Evolutionary conservation across 1,140 invertebrate species (phyloP).

Genomic region (Tribolium madens): DNA sequence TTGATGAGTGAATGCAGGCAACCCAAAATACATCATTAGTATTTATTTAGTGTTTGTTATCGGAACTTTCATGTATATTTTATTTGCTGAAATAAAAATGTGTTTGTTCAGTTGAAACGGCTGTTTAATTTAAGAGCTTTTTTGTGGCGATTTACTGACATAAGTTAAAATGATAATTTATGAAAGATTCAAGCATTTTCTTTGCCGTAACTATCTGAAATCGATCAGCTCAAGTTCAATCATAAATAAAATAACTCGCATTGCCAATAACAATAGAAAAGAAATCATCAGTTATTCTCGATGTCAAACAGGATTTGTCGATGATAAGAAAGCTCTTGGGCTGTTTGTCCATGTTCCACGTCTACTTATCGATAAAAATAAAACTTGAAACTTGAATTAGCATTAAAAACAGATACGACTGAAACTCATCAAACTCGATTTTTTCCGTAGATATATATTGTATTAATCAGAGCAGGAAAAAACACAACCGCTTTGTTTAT

Average conservation of each 20-base stretch:
- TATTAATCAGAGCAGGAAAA: constrained; percentile 42
- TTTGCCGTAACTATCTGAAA: neutral
- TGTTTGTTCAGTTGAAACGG: neutral
- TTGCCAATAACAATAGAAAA: neutral
- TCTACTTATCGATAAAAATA: constrained; percentile 5
- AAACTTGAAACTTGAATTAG: neutral
- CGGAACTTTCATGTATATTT: too few species aligned
- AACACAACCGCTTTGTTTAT: constrained; percentile 42
- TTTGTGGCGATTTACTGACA: neutral
- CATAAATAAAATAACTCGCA: neutral
- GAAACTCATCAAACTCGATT: neutral
- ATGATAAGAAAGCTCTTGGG: neutral
- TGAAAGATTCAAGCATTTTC: neutral
- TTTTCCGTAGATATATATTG: constrained; percentile 20
- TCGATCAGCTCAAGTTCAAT: neutral
- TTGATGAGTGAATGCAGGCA: neutral
- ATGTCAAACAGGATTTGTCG: neutral
- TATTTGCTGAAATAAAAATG: neutral
- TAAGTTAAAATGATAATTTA: neutral
- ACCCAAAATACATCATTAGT: neutral
- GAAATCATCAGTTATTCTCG: constrained; percentile 4
- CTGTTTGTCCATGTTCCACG: neutral
- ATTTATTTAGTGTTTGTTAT: neutral
- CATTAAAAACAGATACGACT: neutral
- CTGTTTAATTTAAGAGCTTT: neutral